Evolutionary conservation across 2,888 invertebrate species (phyloP), one percentile per base, ranked within the genome.

Genomic region (Protodeltote pygarga): DNA sequence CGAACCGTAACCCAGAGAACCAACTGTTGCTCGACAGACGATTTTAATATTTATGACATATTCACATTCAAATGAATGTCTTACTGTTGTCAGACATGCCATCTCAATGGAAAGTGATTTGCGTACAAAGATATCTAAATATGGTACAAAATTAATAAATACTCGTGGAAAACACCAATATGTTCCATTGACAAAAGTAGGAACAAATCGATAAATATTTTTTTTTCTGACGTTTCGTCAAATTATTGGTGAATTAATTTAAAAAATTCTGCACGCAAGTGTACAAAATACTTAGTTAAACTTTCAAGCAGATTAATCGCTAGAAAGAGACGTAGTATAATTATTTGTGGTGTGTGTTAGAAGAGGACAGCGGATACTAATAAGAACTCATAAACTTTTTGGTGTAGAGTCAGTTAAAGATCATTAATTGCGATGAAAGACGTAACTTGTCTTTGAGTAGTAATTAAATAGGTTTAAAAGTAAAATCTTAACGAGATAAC

Each of bases 301-400:
- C 81, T 81, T 83, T 84, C 82, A 81, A 81, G 75, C 66, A 73
- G 74, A 77, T 75, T 81, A 81, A 82, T 80, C 77, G 71, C 38
- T 70, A 73, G 74, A 76, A 71, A 72, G 76, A 77, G 74, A 75
- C 39, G 65, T 54, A 65, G 53, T 39, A 67, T 55, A 53, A 61
- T 57, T 42, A 40, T 44, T 55, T 53, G 51, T 29, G 49, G 45
- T 17, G 9, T 4, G 46, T 21, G 37, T 51, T 21, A 51, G 24
- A 45, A 52, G 54, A 49, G 40, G 10, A 20, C 16, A 38, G 64
- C 64, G 65, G 19, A 37, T 25, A 27, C 5, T 41, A 44, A 62
- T 55, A 23, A 34, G 33, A 39, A 19, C 29, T 57, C 37, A 15
- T 25, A 19, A 45, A 48, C 31, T 54, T 55, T 13, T 16, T 9